phyloP scores from a whole-genome alignment of 2,797 vertebrate species.

The Ctenopoma multispine region DNA sequence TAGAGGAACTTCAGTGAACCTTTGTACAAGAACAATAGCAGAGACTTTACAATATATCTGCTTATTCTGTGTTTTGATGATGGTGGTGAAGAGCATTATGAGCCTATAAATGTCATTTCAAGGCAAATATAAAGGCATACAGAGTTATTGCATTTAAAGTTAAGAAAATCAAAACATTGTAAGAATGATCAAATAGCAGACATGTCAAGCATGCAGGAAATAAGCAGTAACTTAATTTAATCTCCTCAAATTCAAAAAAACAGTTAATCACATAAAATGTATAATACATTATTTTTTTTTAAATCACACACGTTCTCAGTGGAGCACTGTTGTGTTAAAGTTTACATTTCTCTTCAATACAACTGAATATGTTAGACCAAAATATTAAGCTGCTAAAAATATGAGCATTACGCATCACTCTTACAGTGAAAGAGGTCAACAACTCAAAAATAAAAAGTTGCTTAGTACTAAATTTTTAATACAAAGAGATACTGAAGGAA shows the following conservation, averaged over 20 bases:
- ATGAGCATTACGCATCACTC: neutral
- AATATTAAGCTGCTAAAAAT: slow-evolving; percentile 24
- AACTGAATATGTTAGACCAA: slow-evolving; percentile 32
- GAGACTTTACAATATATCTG: neutral
- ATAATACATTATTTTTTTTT: slow-evolving; percentile 29
- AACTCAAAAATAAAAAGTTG: slow-evolving; percentile 12
- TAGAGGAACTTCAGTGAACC: too few relatives aligned
- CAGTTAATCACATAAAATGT: slow-evolving; percentile 31
- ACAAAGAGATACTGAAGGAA: slow-evolving; percentile 50
- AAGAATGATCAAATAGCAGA: slow-evolving; percentile 16
- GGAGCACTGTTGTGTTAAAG: slow-evolving; percentile 4
- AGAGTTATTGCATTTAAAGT: neutral
- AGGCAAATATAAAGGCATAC: neutral
- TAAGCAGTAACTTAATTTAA: slow-evolving; percentile 47
- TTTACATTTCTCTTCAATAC: slow-evolving; percentile 37
- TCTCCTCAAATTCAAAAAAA: slow-evolving; percentile 45
- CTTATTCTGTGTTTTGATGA: neutral
- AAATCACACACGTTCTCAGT: slow-evolving; percentile 45
- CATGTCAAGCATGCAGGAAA: slow-evolving; percentile 24
- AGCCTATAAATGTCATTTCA: too few relatives aligned
- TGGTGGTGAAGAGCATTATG: too few relatives aligned
- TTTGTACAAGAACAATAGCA: neutral
- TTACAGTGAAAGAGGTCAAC: slow-evolving; percentile 12
- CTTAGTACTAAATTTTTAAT: slow-evolving; percentile 34
- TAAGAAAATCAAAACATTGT: slow-evolving; percentile 11